phyloP scores from a whole-genome alignment of 2,888 invertebrate genomes.

The Diloba caeruleocephala region DNA sequence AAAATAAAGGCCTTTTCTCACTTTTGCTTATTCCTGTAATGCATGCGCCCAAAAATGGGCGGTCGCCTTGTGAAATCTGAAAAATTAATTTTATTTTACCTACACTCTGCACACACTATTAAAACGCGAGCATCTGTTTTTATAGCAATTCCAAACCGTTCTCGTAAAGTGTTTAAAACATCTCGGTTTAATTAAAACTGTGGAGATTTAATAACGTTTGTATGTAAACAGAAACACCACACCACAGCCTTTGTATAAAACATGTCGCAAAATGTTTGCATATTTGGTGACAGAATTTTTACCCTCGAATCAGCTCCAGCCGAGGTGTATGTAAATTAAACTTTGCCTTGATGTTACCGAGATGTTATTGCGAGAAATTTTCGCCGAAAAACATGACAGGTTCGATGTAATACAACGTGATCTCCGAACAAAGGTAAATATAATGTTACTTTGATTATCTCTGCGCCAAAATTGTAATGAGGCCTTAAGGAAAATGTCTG shows the following conservation, averaged over 20 bases:
- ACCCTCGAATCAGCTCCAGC: neutral
- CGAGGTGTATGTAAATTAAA: constrained; percentile 29
- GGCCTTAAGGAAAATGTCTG: constrained; percentile 20
- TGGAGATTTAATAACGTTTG: constrained; percentile 41
- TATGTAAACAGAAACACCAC: constrained; percentile 34
- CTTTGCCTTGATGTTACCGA: neutral
- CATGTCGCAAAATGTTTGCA: constrained; percentile 41
- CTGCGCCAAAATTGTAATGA: constrained; percentile 14
- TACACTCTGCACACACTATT: too few species aligned
- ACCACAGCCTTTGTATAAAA: constrained; percentile 16
- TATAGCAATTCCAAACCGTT: constrained; percentile 12
- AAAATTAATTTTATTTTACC: too few species aligned
- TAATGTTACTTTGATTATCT: constrained; percentile 16
- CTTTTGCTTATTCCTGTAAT: too few species aligned
- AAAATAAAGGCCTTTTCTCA: too few species aligned
- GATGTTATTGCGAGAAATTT: constrained; percentile 1
- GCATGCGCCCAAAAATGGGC: too few species aligned
- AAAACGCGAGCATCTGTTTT: too few species aligned
- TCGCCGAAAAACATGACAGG: neutral
- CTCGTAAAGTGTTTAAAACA: constrained; percentile 21
- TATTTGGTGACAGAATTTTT: constrained; percentile 27
- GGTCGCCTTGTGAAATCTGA: too few species aligned
- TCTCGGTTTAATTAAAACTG: constrained; percentile 39
- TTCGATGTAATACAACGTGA: neutral
- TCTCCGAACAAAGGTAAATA: constrained; percentile 1